Evolutionary conservation across 2,888 invertebrate species (phyloP).

Genomic region (Cephus spinipes): DNA sequence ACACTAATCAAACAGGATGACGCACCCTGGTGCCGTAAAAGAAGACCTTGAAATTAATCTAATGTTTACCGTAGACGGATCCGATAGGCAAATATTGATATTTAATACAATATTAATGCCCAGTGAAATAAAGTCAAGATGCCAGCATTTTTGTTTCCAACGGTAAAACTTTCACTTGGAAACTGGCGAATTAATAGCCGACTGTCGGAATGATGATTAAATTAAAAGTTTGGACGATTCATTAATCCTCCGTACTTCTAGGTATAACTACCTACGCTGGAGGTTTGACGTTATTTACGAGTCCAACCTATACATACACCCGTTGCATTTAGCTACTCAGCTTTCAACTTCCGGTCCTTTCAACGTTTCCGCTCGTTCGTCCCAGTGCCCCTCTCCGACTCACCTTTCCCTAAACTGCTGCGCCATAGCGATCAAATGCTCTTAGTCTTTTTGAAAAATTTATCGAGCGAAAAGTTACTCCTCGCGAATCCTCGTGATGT

Average conservation of each 20-base stretch:
- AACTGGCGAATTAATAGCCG: background rate
- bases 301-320: background rate
- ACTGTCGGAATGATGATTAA: conserved; percentile 40
- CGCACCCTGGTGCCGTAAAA: background rate
- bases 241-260: conserved; percentile 42
- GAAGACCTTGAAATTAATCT: background rate
- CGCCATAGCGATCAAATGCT: background rate
- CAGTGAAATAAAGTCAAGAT: background rate
- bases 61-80: background rate
- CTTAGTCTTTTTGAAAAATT: background rate
- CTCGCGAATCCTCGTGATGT: background rate
- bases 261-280: background rate
- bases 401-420: conserved; percentile 13
- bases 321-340: background rate
- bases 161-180: background rate
- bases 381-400: conserved; percentile 16
- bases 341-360: background rate
- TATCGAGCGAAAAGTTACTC: background rate
- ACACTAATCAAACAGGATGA: background rate
- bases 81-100: background rate
- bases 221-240: conserved; percentile 57
- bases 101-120: background rate
- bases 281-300: background rate
- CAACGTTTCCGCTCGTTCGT: background rate
- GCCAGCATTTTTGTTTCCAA: background rate